Evolutionary conservation across 1,140 invertebrate genomes (phyloP).

Genomic region (Ceratitis capitata): DNA sequence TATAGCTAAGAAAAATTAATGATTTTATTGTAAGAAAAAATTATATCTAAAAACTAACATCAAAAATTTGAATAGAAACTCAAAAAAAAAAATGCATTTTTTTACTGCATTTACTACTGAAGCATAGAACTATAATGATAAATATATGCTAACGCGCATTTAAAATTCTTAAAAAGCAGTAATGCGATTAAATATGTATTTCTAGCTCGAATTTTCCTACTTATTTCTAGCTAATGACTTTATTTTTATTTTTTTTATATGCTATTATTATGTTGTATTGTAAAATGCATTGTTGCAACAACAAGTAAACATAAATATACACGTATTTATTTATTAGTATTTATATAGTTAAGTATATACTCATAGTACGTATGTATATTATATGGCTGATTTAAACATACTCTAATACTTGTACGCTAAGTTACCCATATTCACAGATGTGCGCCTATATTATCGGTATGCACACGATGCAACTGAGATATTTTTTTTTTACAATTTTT

Average conservation of each 20-base stretch:
- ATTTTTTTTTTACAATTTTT: not conserved
- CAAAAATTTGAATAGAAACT: not conserved
- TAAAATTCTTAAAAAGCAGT: not conserved
- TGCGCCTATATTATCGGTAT: constrained; percentile 5
- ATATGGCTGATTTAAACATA: not conserved
- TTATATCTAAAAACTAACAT: too few species aligned
- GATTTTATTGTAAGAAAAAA: not conserved
- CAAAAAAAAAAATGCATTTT: not conserved
- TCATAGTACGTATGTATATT: not conserved
- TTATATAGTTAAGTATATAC: not conserved
- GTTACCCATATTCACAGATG: not conserved
- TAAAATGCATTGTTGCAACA: not conserved
- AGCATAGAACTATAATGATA: not conserved
- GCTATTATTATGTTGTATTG: constrained; percentile 6
- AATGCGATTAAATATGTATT: too few species aligned
- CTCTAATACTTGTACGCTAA: not conserved
- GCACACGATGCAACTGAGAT: not conserved
- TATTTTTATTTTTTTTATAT: not conserved
- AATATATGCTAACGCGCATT: not conserved
- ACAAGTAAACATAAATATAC: not conserved
- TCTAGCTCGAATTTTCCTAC: constrained; percentile 28
- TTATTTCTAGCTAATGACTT: constrained; percentile 32
- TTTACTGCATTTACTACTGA: not conserved
- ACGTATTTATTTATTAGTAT: constrained; percentile 11
- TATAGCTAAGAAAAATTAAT: not conserved